phyloP scores from a whole-genome alignment of 2,888 invertebrate genomes.

The Ceratothoa steindachneri region DNA sequence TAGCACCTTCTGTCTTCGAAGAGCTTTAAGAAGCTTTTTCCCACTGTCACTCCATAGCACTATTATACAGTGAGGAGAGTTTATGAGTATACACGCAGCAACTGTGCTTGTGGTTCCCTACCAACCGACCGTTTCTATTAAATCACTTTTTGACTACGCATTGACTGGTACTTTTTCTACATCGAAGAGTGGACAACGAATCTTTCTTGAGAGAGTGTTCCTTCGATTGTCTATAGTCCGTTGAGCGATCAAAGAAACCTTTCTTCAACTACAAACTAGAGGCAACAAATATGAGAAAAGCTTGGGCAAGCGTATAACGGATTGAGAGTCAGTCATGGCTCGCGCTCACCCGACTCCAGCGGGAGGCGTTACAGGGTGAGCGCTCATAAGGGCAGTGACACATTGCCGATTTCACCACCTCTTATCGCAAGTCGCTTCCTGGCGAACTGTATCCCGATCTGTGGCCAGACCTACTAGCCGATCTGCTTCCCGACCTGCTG shows the following conservation, averaged over 20 bases:
- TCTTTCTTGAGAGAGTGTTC: neutral
- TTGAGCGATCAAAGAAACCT: neutral
- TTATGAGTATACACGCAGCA: neutral
- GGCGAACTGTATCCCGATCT: conserved; percentile 47
- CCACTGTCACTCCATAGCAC: neutral
- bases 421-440: conserved; percentile 46
- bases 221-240: neutral
- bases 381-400: neutral
- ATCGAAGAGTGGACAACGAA: neutral
- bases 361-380: neutral
- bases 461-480: conserved; percentile 47
- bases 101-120: neutral
- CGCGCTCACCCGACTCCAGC: neutral
- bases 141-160: neutral
- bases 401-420: neutral
- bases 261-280: neutral
- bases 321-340: neutral
- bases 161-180: neutral
- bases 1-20: neutral
- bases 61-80: neutral
- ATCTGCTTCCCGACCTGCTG: conserved; percentile 47
- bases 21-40: neutral
- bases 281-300: conserved; percentile 4
- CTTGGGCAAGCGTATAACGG: conserved; percentile 7
- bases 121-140: neutral